phyloP scores from a whole-genome alignment of 2,113 vertebrate genomes.

The Capreolus pygargus region DNA sequence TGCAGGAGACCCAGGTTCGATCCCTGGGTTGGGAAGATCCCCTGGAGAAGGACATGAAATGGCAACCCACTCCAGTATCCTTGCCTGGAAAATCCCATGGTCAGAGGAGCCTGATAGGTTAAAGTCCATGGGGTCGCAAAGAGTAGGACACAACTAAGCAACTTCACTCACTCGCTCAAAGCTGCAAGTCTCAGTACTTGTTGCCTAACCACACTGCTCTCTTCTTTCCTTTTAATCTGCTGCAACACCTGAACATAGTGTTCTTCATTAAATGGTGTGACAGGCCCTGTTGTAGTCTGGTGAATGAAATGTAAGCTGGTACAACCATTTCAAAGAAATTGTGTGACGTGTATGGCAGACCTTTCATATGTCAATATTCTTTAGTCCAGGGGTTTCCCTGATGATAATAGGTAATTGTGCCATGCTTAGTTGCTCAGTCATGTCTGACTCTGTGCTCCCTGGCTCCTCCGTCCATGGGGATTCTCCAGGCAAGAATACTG shows the following conservation, averaged over 20 bases:
- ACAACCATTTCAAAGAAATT: slow-evolving; percentile 10
- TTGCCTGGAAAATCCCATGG: neutral
- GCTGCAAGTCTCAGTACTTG: neutral
- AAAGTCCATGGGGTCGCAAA: neutral
- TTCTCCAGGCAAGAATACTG: neutral
- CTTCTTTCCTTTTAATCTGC: neutral
- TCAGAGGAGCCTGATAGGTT: neutral
- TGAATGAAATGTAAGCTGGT: neutral
- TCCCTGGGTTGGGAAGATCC: neutral
- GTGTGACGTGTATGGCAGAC: neutral
- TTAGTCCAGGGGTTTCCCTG: neutral
- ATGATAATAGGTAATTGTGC: neutral
- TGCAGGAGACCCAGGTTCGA: neutral
- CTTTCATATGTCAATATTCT: neutral
- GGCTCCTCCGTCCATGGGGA: neutral
- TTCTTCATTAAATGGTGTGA: neutral
- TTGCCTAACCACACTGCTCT: neutral
- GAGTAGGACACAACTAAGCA: neutral
- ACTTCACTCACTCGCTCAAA: neutral
- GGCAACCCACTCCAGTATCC: neutral
- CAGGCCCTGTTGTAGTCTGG: neutral
- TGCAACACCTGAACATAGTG: neutral
- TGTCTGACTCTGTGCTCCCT: neutral
- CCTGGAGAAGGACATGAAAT: neutral
- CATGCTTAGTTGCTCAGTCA: neutral